phyloP scores from a whole-genome alignment of 2,113 vertebrate genomes.

The Apeltes quadracus region DNA sequence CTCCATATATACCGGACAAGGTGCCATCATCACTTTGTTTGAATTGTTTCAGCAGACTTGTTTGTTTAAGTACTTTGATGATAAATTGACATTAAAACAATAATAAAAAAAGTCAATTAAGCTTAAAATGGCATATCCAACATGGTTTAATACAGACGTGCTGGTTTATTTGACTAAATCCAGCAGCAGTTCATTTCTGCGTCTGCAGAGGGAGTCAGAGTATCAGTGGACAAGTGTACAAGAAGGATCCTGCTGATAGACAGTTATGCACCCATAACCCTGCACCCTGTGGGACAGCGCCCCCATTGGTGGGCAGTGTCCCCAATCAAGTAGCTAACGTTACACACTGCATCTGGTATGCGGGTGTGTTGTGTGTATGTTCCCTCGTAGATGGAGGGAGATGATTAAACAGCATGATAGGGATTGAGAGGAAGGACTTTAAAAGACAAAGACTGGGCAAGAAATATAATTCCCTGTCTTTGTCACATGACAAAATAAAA shows the following conservation, averaged over 20 bases:
- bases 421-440: neutral
- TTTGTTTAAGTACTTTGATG: too few relatives aligned
- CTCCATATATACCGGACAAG: too few relatives aligned
- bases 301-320: conserved; percentile 10
- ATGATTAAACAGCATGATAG: neutral
- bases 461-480: neutral
- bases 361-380: neutral
- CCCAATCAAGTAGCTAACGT: neutral
- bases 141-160: too few relatives aligned
- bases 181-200: neutral
- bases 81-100: too few relatives aligned
- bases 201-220: conserved; percentile 56
- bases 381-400: neutral
- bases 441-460: neutral
- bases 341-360: neutral
- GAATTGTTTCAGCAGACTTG: too few relatives aligned
- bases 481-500: conserved; percentile 5
- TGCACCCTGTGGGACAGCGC: neutral
- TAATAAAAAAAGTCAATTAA: too few relatives aligned
- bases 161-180: neutral
- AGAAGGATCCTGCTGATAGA: neutral
- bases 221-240: neutral
- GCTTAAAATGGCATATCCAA: too few relatives aligned
- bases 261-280: too few relatives aligned
- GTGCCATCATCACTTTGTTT: too few relatives aligned